Evolutionary conservation across 2,888 invertebrate species (phyloP).

Genomic region (Limnephilus lunatus): DNA sequence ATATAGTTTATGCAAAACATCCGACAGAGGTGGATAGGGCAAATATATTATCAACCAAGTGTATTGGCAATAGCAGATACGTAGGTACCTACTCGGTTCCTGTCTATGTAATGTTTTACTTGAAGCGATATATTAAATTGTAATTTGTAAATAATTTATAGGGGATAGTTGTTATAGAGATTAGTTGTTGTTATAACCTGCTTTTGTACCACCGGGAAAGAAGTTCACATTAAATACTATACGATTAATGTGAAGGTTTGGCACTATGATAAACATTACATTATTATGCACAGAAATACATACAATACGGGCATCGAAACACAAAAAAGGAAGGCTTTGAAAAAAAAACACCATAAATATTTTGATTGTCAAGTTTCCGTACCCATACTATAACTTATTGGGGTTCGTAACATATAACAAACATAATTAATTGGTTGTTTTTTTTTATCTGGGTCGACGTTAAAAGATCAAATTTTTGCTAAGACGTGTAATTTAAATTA

Average conservation of each 20-base stretch:
- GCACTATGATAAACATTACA: not conserved
- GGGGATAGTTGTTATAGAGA: not conserved
- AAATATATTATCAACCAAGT: slow-evolving; percentile 30
- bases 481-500: not conserved
- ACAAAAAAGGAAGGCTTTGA: not conserved
- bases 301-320: not conserved
- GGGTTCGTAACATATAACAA: not conserved
- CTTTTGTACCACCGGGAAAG: not conserved
- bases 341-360: not conserved
- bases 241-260: not conserved
- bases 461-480: not conserved
- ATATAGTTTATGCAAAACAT: slow-evolving; percentile 54
- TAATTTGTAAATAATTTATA: not conserved
- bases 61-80: not conserved
- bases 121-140: not conserved
- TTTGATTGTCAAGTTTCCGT: not conserved
- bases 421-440: not conserved
- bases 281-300: not conserved
- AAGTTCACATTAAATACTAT: not conserved
- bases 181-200: not conserved
- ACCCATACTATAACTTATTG: not conserved
- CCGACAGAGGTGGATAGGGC: slow-evolving; percentile 14
- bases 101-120: not conserved
- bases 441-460: not conserved
- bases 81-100: not conserved